Base-by-base conservation (phyloP, 2,888 invertebrate species). In the Microplitis manilae region DNA sequence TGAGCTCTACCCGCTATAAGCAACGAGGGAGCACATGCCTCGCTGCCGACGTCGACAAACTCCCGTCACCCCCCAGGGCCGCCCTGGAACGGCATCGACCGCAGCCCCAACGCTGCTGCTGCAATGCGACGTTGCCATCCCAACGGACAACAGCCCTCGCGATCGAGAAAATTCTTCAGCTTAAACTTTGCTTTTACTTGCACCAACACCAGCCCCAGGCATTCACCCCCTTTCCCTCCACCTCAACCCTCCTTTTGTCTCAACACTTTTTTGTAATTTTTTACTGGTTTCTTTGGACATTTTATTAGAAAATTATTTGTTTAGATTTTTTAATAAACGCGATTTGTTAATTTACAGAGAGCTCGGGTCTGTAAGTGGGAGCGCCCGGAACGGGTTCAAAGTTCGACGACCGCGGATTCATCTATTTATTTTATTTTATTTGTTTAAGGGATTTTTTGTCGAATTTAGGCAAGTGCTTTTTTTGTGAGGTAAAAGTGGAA, bases 121-220 rank as follows among this genome's bases (percentile, higher is more conserved):
- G 90, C 89, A 89, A 88, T 90, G 89, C 90, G 90, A 90, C 90
- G 90, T 90, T 89, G 89, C 90, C 89, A 90, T 89, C 90, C 88
- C 90, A 89, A 89, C 89, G 88, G 88, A 84, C 89, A 89, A 89
- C 89, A 88, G 89, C 89, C 88, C 88, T 86, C 86, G 86, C 86
- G 80, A 82, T 50, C 50, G 50, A 50, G 50, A 50, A 50, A 50
- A 50, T 50, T 8, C 50, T 50, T 50, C 50, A 9, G 50, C 50
- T 50, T 50, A 50, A 13, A 50, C 50, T 50, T 50, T 80, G 80
- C 80, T 81, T 79, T 79, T 77, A 75, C 75, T 77, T 74, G 76
- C 80, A 61, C 8, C 13, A 50, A 50, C 9, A 50, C 9, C 50
- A 50, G 50, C 50, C 50, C 2, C 9, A 50, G 50, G 77, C 72